phyloP scores from a whole-genome alignment of 2,888 invertebrate genomes.

The Chesias legatella region DNA sequence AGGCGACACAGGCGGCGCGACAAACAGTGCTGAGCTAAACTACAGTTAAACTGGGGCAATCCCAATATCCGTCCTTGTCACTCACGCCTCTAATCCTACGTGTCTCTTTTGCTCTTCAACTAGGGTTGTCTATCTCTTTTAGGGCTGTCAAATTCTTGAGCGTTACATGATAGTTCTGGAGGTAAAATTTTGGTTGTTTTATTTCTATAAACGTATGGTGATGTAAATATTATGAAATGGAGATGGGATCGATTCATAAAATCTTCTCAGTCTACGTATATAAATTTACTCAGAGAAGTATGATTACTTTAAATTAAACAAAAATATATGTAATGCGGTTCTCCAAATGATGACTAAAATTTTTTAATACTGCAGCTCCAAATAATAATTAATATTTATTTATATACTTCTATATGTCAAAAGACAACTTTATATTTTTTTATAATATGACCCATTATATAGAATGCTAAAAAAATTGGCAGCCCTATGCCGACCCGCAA shows the following conservation, averaged over 20 bases:
- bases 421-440: background rate
- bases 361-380: too few species aligned
- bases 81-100: constrained; percentile 39
- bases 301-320: too few species aligned
- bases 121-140: constrained; percentile 39
- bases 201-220: too few species aligned
- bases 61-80: constrained; percentile 64
- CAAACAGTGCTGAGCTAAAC: constrained; percentile 64
- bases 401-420: too few species aligned
- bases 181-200: too few species aligned
- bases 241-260: too few species aligned
- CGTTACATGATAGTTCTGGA: constrained; percentile 17
- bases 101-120: constrained; percentile 37
- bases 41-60: constrained; percentile 63
- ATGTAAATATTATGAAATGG: too few species aligned
- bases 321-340: too few species aligned
- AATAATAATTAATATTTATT: too few species aligned
- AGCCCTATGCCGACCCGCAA: constrained; percentile 55
- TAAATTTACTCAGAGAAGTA: too few species aligned
- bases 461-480: constrained; percentile 21
- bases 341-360: too few species aligned
- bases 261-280: too few species aligned
- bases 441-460: constrained; percentile 19
- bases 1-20: constrained; percentile 43
- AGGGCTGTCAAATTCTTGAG: constrained; percentile 19